Evolutionary conservation across 2,888 invertebrate species (phyloP).

Genomic region (Caenorhabditis sp.): DNA sequence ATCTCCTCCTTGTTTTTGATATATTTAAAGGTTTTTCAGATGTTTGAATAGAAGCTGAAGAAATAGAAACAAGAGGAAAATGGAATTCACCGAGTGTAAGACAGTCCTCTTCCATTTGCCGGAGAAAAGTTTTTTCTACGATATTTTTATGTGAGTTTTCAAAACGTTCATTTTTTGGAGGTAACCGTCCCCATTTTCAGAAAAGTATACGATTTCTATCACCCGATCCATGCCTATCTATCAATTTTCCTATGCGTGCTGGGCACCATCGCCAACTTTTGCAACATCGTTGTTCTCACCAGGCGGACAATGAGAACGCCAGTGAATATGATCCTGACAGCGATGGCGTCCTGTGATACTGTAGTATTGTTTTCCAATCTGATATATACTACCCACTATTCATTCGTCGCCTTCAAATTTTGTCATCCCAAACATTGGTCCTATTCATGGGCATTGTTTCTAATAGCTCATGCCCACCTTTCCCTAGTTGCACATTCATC

Average conservation of each 20-base stretch:
- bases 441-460: slow-evolving; percentile 82
- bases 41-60: slow-evolving; percentile 45
- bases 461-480: slow-evolving; percentile 82
- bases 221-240: slow-evolving; percentile 81
- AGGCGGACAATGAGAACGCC: slow-evolving; percentile 82
- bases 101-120: slow-evolving; percentile 80
- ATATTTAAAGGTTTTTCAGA: slow-evolving; percentile 30
- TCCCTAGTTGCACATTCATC: slow-evolving; percentile 81
- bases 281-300: slow-evolving; percentile 82
- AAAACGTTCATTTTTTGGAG: background rate
- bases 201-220: slow-evolving; percentile 72
- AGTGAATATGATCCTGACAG: slow-evolving; percentile 82
- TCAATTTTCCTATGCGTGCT: slow-evolving; percentile 82
- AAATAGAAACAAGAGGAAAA: slow-evolving; percentile 18
- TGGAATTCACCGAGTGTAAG: slow-evolving; percentile 73
- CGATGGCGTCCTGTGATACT: slow-evolving; percentile 83
- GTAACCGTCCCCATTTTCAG: slow-evolving; percentile 46
- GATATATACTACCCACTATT: slow-evolving; percentile 82
- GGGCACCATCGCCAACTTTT: slow-evolving; percentile 81
- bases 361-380: slow-evolving; percentile 82
- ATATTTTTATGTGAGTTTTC: slow-evolving; percentile 56
- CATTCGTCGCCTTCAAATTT: slow-evolving; percentile 80
- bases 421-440: slow-evolving; percentile 78
- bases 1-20: slow-evolving; percentile 24
- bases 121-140: slow-evolving; percentile 78